phyloP scores from a whole-genome alignment of 1,140 invertebrate species.

The Drosophila kanapiae region DNA sequence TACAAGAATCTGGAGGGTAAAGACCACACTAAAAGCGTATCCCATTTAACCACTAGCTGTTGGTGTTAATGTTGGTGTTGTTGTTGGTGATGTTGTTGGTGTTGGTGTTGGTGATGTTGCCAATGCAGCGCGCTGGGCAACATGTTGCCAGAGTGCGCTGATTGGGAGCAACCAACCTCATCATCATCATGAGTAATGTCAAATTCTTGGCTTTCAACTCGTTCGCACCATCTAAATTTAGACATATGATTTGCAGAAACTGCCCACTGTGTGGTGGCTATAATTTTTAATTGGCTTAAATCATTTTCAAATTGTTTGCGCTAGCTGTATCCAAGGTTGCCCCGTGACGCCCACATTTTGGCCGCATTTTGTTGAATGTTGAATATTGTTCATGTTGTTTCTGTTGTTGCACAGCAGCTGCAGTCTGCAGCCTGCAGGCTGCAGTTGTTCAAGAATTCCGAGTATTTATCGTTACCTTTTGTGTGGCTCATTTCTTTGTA shows the following conservation, averaged over 20 bases:
- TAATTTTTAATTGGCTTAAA: slow-evolving; percentile 81
- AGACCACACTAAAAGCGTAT: slow-evolving; percentile 21
- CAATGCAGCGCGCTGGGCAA: slow-evolving; percentile 30
- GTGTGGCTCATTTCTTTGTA: slow-evolving; percentile 8
- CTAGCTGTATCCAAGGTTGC: slow-evolving; percentile 61
- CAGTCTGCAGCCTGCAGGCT: neutral
- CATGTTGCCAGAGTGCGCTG: slow-evolving; percentile 54
- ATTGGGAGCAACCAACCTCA: slow-evolving; percentile 10
- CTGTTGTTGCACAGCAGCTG: slow-evolving; percentile 35
- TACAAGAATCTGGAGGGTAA: slow-evolving; percentile 84
- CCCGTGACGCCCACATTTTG: slow-evolving; percentile 71
- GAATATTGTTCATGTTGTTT: neutral
- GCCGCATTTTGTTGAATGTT: slow-evolving; percentile 78
- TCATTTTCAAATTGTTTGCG: slow-evolving; percentile 78
- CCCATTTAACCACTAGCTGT: neutral
- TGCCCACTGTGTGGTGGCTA: slow-evolving; percentile 14
- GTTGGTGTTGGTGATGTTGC: slow-evolving; percentile 16
- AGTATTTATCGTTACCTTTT: slow-evolving; percentile 24
- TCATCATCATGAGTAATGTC: slow-evolving; percentile 57
- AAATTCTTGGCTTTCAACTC: slow-evolving; percentile 65
- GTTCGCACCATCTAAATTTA: slow-evolving; percentile 61
- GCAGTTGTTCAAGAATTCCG: slow-evolving; percentile 36
- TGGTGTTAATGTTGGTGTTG: neutral
- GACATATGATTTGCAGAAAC: slow-evolving; percentile 64
- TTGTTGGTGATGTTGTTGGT: neutral